A percentile compares a stretch with the other conserved stretches of the same genome.
Evolutionary conservation across 53 echinoderm and acorn worm genomes (phyloP).

Genomic region (Astropecten irregularis): DNA sequence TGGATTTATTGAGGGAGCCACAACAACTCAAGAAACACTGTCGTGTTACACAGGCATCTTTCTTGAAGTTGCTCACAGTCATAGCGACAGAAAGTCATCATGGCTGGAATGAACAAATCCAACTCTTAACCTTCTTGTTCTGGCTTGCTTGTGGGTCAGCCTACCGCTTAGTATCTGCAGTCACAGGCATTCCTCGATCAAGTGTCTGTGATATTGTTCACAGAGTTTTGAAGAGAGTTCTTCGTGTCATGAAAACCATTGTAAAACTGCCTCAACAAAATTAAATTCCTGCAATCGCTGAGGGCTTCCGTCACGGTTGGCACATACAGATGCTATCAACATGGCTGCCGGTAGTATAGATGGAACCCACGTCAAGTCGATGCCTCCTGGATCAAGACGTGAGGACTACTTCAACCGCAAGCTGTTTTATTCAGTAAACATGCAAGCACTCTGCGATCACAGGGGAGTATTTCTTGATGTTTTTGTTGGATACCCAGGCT

Average conservation of each 20-base stretch:
- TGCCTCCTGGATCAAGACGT: conserved; percentile 36
- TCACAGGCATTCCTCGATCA: conserved; percentile 16
- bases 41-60: neutral
- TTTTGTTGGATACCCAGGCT: conserved; percentile 22
- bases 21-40: neutral
- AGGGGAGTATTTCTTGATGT: conserved; percentile 27
- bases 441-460: conserved; percentile 62
- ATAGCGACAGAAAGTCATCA: neutral
- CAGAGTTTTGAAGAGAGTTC: neutral
- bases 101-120: conserved; percentile 1
- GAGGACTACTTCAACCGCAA: conserved; percentile 56
- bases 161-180: neutral
- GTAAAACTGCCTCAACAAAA: neutral
- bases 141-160: conserved; percentile 23
- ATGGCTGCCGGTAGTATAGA: conserved; percentile 66
- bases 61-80: neutral
- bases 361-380: conserved; percentile 60
- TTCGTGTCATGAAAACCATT: neutral
- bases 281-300: neutral
- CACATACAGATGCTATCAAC: neutral
- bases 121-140: conserved; percentile 9
- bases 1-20: neutral
- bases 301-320: neutral
- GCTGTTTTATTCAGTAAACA: conserved; percentile 6
- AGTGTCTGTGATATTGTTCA: conserved; percentile 13